phyloP scores from a whole-genome alignment of 2,888 invertebrate species.

The Eurytoma adleriae region DNA sequence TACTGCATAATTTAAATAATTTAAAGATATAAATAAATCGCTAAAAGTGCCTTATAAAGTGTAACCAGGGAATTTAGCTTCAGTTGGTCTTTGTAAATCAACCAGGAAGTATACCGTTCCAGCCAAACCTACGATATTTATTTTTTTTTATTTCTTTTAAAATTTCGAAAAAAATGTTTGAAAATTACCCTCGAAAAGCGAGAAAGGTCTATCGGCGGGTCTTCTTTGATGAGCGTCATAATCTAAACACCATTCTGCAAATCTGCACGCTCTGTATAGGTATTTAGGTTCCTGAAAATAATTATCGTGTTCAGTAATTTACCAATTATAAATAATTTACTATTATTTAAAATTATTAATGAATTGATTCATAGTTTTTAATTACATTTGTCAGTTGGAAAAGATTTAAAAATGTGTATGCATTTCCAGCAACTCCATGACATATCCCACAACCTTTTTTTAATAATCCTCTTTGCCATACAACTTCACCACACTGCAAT shows the following conservation, averaged over 20 bases:
- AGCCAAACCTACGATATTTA: constrained; percentile 78
- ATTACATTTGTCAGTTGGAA: constrained; percentile 86
- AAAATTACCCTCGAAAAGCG: constrained; percentile 86
- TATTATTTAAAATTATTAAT: background rate
- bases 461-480: constrained; percentile 89
- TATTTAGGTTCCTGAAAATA: constrained; percentile 81
- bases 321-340: constrained; percentile 23
- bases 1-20: constrained; percentile 3
- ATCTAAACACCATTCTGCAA: constrained; percentile 88
- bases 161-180: background rate
- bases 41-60: constrained; percentile 71
- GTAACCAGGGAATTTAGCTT: constrained; percentile 88
- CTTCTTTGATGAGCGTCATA: constrained; percentile 81
- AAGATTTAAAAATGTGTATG: constrained; percentile 87
- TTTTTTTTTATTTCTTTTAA: background rate
- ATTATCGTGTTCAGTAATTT: constrained; percentile 8
- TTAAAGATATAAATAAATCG: constrained; percentile 11
- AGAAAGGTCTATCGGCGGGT: constrained; percentile 87
- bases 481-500: constrained; percentile 83
- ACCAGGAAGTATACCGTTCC: constrained; percentile 87
- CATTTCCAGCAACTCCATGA: constrained; percentile 93
- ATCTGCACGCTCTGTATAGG: constrained; percentile 86
- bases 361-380: background rate
- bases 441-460: constrained; percentile 92
- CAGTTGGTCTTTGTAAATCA: constrained; percentile 81